Conservation (phyloP, 2,113 vertebrate species). For the Nothocercus julius region DNA sequence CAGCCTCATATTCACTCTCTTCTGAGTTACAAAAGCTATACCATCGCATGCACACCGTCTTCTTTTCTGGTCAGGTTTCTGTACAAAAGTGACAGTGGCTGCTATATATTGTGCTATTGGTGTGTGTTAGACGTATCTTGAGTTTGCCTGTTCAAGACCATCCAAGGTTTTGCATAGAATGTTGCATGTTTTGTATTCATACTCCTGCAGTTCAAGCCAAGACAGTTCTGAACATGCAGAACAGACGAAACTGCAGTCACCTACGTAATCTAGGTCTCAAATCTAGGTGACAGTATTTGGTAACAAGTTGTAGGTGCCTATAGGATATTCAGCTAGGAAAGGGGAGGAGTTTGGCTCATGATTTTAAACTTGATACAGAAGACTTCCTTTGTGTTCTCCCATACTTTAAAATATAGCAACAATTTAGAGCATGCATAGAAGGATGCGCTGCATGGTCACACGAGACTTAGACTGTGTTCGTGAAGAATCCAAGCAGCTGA, state of each 20-base stretch:
- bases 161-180: background rate
- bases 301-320: background rate
- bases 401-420: conserved; percentile 8
- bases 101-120: background rate
- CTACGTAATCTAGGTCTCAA: background rate
- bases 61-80: conserved; percentile 5
- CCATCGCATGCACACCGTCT: background rate
- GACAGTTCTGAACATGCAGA: background rate
- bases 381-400: background rate
- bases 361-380: conserved; percentile 2
- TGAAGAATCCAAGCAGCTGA: conserved; percentile 58
- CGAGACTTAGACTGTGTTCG: background rate
- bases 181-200: background rate
- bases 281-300: background rate
- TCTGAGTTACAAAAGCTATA: conserved; percentile 1
- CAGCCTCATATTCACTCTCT: background rate
- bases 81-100: background rate
- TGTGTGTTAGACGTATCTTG: background rate
- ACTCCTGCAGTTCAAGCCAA: background rate
- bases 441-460: conserved; percentile 26
- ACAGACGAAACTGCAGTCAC: background rate
- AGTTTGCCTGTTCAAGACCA: background rate
- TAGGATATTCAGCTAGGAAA: background rate
- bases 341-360: background rate
- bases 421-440: background rate